Conservation (phyloP, 2,888 invertebrate species). For the Myopa testacea region DNA sequence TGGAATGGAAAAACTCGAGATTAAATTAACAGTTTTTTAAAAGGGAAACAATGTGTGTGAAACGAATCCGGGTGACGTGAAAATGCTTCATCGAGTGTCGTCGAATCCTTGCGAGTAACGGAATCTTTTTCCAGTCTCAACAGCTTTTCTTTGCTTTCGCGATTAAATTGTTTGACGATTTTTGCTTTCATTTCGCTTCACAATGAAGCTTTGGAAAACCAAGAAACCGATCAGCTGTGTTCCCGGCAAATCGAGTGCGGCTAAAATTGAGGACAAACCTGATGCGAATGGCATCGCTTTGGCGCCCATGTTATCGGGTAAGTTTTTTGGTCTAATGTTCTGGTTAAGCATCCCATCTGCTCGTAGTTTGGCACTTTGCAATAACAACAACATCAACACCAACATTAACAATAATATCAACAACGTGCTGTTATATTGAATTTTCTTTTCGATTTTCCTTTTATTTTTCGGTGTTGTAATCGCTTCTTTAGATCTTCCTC, state of each 20-base stretch:
- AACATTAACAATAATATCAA: neutral
- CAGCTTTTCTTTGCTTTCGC: no score
- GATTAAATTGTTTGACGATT: no score
- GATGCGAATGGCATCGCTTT: slow-evolving; percentile 59
- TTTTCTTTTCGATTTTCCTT: slow-evolving; percentile 45
- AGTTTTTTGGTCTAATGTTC: slow-evolving; percentile 44
- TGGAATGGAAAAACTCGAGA: no score
- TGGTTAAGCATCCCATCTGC: neutral
- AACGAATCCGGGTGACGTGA: no score
- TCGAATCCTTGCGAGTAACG: no score
- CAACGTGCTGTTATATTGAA: slow-evolving; percentile 5
- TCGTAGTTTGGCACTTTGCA: slow-evolving; percentile 16
- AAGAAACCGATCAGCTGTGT: slow-evolving; percentile 68
- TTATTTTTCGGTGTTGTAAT: slow-evolving; percentile 51
- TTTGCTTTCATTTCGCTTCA: neutral
- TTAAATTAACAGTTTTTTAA: no score
- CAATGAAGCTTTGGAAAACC: slow-evolving; percentile 68
- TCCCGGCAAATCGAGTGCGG: slow-evolving; percentile 62
- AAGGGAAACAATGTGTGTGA: no score
- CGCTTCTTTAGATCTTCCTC: no score
- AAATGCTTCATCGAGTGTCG: no score
- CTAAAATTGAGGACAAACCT: slow-evolving; percentile 60
- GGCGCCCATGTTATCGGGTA: slow-evolving; percentile 65
- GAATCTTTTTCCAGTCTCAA: no score
- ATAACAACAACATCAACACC: slow-evolving; percentile 35